phyloP scores from a whole-genome alignment of 2,888 invertebrate genomes.

The Ptychoptera contaminata region DNA sequence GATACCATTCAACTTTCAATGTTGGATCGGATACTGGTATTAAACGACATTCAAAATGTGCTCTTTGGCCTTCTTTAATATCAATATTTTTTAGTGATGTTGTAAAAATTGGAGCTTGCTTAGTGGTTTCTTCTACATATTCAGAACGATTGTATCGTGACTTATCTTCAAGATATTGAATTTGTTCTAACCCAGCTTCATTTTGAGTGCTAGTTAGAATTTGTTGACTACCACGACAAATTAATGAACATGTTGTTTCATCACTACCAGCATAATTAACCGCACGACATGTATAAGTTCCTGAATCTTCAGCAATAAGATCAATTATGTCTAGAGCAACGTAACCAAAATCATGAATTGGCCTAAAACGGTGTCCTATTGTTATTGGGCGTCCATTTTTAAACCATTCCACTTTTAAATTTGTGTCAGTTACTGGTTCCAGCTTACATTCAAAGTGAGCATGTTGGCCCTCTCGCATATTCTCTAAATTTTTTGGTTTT shows the following conservation, averaged over 20 bases:
- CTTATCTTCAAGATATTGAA: slow-evolving; percentile 76
- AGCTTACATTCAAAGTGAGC: slow-evolving; percentile 97
- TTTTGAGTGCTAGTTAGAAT: slow-evolving; percentile 76
- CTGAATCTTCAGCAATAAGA: slow-evolving; percentile 89
- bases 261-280: slow-evolving; percentile 80
- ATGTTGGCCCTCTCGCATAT: slow-evolving; percentile 75
- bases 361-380: slow-evolving; percentile 86
- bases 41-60: slow-evolving; percentile 85
- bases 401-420: slow-evolving; percentile 93
- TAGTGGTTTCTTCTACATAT: slow-evolving; percentile 64
- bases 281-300: slow-evolving; percentile 85
- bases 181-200: slow-evolving; percentile 74
- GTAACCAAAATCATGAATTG: slow-evolving; percentile 96
- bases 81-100: slow-evolving; percentile 82
- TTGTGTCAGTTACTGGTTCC: slow-evolving; percentile 92
- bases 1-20: slow-evolving; percentile 92
- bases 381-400: slow-evolving; percentile 89
- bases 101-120: slow-evolving; percentile 85
- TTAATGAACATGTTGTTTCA: slow-evolving; percentile 59
- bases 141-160: slow-evolving; percentile 61
- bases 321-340: slow-evolving; percentile 94
- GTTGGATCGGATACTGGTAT: slow-evolving; percentile 89
- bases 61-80: slow-evolving; percentile 85
- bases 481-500: slow-evolving; percentile 71
- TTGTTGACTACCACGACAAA: slow-evolving; percentile 61